Evolutionary conservation across 2,113 vertebrate genomes (phyloP).

Genomic region (Microcebus lehilahytsara): DNA sequence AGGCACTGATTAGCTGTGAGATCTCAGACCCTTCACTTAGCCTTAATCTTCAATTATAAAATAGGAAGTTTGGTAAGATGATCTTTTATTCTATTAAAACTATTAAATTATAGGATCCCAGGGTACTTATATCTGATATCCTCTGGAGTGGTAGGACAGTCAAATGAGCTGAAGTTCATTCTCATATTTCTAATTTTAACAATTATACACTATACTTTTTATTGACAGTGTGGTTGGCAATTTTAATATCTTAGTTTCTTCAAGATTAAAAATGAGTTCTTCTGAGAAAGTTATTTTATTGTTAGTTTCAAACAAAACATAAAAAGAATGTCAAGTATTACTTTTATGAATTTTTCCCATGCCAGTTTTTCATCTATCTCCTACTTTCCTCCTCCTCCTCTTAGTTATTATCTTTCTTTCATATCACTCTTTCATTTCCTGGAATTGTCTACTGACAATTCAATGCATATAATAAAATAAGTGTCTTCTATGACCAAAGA

Average conservation of each 20-base stretch:
- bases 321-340: background rate
- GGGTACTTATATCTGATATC: background rate
- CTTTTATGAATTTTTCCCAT: background rate
- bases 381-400: background rate
- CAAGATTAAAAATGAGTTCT: background rate
- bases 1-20: background rate
- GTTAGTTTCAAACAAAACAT: slow-evolving; percentile 7
- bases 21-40: background rate
- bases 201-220: background rate
- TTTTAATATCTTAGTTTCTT: background rate
- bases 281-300: background rate
- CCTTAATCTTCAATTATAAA: background rate
- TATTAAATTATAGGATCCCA: background rate
- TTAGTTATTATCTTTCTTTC: background rate
- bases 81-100: background rate
- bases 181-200: slow-evolving; percentile 33
- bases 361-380: background rate
- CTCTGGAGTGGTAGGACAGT: background rate
- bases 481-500: background rate
- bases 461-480: background rate
- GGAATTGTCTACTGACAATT: background rate
- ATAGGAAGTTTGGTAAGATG: background rate
- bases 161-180: background rate
- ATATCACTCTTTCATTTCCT: background rate
- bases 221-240: background rate